phyloP scores from a whole-genome alignment of 2,113 vertebrate genomes.

The Geococcyx californianus region DNA sequence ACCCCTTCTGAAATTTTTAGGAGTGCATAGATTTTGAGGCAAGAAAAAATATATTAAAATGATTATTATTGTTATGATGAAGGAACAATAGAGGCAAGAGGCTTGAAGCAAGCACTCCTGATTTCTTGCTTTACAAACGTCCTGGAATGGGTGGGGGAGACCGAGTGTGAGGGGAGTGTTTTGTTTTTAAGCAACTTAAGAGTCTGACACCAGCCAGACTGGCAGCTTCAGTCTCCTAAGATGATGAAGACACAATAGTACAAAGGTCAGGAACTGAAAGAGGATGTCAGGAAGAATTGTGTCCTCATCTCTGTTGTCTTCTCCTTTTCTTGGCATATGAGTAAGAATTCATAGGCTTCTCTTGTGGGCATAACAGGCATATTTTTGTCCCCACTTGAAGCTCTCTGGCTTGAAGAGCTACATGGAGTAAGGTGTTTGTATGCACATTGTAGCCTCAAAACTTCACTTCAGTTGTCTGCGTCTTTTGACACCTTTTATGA shows the following conservation, averaged over 20 bases:
- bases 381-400: neutral
- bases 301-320: neutral
- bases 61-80: accelerated
- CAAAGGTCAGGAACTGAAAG: conserved; percentile 5
- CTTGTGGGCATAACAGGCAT: neutral
- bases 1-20: neutral
- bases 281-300: neutral
- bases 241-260: neutral
- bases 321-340: neutral
- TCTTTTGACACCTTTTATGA: neutral
- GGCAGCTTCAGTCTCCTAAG: neutral
- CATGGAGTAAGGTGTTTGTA: neutral
- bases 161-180: neutral
- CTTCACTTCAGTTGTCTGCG: neutral
- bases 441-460: neutral
- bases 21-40: neutral
- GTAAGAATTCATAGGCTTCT: neutral
- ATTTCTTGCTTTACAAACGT: neutral
- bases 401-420: neutral
- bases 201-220: neutral
- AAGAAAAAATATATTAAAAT: neutral
- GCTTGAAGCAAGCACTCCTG: neutral
- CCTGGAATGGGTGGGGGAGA: neutral
- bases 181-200: neutral
- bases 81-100: neutral